Evolutionary conservation across 2,797 vertebrate species (phyloP).

Genomic region (Tauraco hartlaubi): DNA sequence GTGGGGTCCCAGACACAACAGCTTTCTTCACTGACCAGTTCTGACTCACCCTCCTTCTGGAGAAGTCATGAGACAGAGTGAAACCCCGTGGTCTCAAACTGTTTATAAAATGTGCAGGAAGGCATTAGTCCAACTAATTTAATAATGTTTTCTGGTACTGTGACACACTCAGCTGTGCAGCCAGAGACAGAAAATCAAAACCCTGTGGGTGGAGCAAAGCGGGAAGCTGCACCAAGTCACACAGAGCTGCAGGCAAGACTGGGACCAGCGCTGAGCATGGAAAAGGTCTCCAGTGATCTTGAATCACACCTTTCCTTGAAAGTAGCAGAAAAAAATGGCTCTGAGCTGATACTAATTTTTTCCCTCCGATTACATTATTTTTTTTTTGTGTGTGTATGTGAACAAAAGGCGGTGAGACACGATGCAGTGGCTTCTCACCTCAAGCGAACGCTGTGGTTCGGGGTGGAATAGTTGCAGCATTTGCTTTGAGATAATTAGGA

Average conservation of each 20-base stretch:
- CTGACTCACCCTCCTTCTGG: slow-evolving; percentile 38
- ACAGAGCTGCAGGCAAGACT: not conserved
- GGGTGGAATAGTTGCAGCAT: not conserved
- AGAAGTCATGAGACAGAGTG: slow-evolving; percentile 51
- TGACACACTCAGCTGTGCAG: not conserved
- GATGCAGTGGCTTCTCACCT: not conserved
- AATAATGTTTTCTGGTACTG: not conserved
- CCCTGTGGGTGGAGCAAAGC: not conserved
- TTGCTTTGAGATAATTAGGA: not conserved
- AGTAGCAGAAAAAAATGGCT: not conserved
- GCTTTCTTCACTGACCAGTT: slow-evolving; percentile 18
- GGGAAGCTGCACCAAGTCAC: not conserved
- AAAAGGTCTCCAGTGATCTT: not conserved
- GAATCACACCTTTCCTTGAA: not conserved
- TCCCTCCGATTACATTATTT: not conserved
- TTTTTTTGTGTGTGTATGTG: not conserved
- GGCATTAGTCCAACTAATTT: slow-evolving; percentile 3
- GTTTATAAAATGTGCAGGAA: slow-evolving; percentile 42
- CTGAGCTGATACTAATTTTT: not conserved
- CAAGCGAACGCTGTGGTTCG: not conserved
- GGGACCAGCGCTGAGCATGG: not conserved
- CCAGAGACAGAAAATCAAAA: not conserved
- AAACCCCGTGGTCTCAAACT: slow-evolving; percentile 4
- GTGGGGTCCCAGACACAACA: not conserved
- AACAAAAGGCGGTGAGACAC: not conserved